Conservation (phyloP, 2,113 vertebrate genomes). For the Etheostoma spectabile region DNA sequence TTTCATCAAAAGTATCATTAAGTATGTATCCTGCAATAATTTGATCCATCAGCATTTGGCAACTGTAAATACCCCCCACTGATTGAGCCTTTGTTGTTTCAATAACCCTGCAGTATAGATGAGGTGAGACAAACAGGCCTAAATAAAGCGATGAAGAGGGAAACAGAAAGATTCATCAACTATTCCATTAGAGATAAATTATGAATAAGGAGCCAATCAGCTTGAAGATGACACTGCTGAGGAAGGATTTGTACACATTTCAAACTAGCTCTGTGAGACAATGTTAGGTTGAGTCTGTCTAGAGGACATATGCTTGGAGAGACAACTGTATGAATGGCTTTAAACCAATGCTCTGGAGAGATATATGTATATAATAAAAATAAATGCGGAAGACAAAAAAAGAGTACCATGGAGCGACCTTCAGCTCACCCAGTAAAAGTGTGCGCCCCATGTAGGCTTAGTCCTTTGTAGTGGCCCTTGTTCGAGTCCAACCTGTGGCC, state of each 20-base stretch:
- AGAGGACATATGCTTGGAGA: constrained; percentile 14
- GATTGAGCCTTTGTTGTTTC: constrained; percentile 65
- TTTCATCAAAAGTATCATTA: constrained; percentile 59
- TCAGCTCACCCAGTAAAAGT: too few relatives aligned
- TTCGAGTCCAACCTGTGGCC: too few relatives aligned
- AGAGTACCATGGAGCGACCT: background rate
- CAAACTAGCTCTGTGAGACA: constrained; percentile 25
- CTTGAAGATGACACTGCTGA: constrained; percentile 54
- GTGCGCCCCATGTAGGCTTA: too few relatives aligned
- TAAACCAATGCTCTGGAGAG: background rate
- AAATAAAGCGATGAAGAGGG: constrained; percentile 50
- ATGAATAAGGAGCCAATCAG: constrained; percentile 61
- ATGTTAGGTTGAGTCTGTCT: constrained; percentile 21
- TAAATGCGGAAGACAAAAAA: background rate
- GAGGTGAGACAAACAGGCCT: constrained; percentile 57
- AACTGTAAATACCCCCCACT: constrained; percentile 63
- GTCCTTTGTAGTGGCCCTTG: too few relatives aligned
- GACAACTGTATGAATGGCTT: background rate
- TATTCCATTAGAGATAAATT: constrained; percentile 76
- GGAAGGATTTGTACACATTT: constrained; percentile 47
- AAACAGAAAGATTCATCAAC: constrained; percentile 70
- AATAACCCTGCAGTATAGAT: constrained; percentile 71
- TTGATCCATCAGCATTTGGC: constrained; percentile 56
- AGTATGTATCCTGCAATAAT: constrained; percentile 69
- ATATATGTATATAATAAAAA: constrained; percentile 26